These are phyloP conservation scores for Chondrosia reniformis DNA, from an alignment of 37 sponge, comb jelly and placozoan species.

Conservation along the genomic window DNA sequence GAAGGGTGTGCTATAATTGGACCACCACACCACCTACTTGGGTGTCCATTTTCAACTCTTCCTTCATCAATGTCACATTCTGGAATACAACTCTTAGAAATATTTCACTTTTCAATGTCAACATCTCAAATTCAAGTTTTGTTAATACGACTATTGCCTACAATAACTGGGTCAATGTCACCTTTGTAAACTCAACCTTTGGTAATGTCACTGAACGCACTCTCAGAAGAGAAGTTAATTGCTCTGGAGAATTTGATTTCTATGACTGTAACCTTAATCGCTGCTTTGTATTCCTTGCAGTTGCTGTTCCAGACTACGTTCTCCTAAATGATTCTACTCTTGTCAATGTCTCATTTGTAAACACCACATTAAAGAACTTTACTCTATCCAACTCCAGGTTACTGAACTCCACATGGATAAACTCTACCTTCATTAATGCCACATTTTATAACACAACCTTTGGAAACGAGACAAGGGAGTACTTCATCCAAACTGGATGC, in stretches of 20 bases:
- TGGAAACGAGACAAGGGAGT: background rate
- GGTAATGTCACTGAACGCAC: background rate
- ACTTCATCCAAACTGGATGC: background rate
- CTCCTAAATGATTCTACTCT: background rate
- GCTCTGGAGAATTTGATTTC: background rate
- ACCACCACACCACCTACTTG: background rate
- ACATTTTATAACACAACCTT: background rate
- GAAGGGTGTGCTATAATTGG: background rate
- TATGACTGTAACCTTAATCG: background rate
- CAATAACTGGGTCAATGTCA: background rate
- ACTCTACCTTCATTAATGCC: background rate
- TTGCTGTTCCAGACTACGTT: background rate
- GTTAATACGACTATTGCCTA: background rate
- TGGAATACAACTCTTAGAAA: background rate
- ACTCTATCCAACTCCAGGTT: background rate
- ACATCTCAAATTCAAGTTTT: background rate
- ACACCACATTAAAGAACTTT: background rate
- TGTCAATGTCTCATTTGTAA: background rate
- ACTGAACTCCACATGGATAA: background rate
- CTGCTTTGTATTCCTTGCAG: background rate
- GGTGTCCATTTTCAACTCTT: background rate
- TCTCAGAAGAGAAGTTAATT: background rate
- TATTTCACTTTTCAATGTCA: background rate
- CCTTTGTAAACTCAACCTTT: slow-evolving; percentile 1
- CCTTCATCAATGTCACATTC: background rate